phyloP scores from a whole-genome alignment of 1,140 invertebrate genomes.

The Sycophila sp. region DNA sequence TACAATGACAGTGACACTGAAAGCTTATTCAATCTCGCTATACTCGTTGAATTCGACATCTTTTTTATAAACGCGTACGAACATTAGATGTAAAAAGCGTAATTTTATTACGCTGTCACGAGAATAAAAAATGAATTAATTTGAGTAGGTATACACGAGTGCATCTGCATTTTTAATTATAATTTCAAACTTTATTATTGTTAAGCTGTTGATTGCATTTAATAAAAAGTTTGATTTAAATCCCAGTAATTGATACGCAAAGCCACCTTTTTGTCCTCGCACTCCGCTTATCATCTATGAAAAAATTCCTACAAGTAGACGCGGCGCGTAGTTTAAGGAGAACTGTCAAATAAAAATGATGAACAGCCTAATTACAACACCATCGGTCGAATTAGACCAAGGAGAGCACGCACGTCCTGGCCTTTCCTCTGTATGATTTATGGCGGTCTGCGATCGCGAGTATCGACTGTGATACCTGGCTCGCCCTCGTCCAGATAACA shows the following conservation, averaged over 20 bases:
- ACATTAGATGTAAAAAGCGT: background rate
- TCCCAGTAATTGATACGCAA: too few relatives aligned
- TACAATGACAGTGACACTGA: constrained; percentile 37
- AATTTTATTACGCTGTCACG: background rate
- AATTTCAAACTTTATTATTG: too few relatives aligned
- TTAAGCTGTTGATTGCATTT: too few relatives aligned
- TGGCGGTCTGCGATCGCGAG: background rate
- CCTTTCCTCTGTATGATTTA: constrained; percentile 5
- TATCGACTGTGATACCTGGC: background rate
- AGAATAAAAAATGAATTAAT: background rate
- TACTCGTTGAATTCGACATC: too few relatives aligned
- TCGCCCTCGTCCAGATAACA: background rate
- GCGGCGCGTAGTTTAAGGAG: background rate
- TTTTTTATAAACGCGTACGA: background rate
- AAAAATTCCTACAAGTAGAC: too few relatives aligned
- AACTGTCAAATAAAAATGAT: constrained; percentile 10
- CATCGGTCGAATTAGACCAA: constrained; percentile 18
- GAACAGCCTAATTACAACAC: background rate
- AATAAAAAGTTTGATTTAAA: too few relatives aligned
- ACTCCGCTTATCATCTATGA: too few relatives aligned
- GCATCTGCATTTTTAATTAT: background rate
- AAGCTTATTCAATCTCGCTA: background rate
- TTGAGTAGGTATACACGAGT: background rate
- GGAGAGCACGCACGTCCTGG: background rate
- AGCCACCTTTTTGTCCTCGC: too few relatives aligned